phyloP scores from a whole-genome alignment of 2,797 vertebrate species.

The Enteromius fasciolatus region DNA sequence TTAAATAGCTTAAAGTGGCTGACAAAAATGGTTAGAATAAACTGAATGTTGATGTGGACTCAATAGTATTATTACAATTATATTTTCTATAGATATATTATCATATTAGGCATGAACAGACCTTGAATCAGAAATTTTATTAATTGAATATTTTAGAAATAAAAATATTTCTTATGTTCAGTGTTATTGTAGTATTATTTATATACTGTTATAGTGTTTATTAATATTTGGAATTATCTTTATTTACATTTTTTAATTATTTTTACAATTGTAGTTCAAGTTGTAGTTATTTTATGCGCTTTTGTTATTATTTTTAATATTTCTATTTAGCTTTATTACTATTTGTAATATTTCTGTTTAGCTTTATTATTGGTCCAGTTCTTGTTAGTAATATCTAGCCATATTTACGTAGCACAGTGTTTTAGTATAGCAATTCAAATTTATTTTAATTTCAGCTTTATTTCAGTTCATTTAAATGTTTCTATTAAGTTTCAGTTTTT shows the following conservation, averaged over 20 bases:
- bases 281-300: background rate
- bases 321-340: too few relatives aligned
- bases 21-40: background rate
- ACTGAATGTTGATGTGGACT: background rate
- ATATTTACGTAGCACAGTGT: background rate
- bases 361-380: background rate
- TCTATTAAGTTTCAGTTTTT: background rate
- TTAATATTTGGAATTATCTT: background rate
- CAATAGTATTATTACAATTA: too few relatives aligned
- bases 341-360: background rate
- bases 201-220: background rate
- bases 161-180: background rate
- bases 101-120: background rate
- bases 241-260: background rate
- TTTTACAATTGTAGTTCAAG: background rate
- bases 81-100: too few relatives aligned
- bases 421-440: background rate
- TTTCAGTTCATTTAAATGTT: background rate
- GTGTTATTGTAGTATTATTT: background rate
- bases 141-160: background rate
- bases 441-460: background rate
- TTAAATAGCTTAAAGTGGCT: too few relatives aligned
- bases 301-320: background rate
- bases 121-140: background rate
- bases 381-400: background rate